Conservation (phyloP, 1,140 invertebrate species). For the Lepidotrigona ventralis region DNA sequence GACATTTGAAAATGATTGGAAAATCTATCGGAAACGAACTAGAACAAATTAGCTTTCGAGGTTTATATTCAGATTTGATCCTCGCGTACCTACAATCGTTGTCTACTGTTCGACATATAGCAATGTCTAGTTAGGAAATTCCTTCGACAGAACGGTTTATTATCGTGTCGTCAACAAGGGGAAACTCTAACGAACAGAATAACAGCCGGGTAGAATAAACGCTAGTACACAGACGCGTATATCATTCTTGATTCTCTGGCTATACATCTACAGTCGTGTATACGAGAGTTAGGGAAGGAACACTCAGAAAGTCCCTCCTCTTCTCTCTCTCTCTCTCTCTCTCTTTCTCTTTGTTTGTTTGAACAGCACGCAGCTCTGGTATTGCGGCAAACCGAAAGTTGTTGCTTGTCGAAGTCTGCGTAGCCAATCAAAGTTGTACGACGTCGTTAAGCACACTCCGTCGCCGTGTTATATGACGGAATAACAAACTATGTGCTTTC, state of each 20-base stretch:
- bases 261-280: neutral
- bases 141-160: neutral
- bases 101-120: neutral
- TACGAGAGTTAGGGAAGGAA: slow-evolving; percentile 13
- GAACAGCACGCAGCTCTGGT: neutral
- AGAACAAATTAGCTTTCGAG: too few relatives aligned
- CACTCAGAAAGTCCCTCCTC: neutral
- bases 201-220: neutral
- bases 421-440: slow-evolving; percentile 61
- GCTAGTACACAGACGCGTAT: neutral
- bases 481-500: slow-evolving; percentile 24
- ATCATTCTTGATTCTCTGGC: slow-evolving; percentile 10
- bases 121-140: neutral
- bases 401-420: slow-evolving; percentile 49
- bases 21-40: too few relatives aligned
- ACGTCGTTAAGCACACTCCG: slow-evolving; percentile 57
- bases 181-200: slow-evolving; percentile 18
- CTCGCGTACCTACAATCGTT: neutral
- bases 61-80: too few relatives aligned
- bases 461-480: slow-evolving; percentile 11
- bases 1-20: too few relatives aligned
- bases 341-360: slow-evolving; percentile 24
- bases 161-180: neutral
- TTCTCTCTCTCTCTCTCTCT: neutral
- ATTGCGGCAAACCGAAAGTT: slow-evolving; percentile 43